Base-by-base conservation (phyloP, 2,797 vertebrate species). In the Chrosomus eos region DNA sequence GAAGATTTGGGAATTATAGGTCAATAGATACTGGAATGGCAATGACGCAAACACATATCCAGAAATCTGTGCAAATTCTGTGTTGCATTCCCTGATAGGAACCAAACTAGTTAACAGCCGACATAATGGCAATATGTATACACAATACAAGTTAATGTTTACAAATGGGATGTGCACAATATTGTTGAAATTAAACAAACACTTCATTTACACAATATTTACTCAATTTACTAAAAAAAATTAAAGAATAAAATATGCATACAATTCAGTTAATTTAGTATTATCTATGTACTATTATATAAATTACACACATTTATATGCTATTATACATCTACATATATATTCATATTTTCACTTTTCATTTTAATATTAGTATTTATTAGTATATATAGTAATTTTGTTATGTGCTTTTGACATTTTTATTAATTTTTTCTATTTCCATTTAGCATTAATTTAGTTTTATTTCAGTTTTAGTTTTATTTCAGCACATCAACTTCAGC, bases 1-100 rank as follows among this genome's bases (percentile, higher is more conserved):
- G 33, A 13, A 77, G 23, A 62, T 62, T 62, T 28, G 38, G 55
- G 75, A 78, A 78, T 78, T 78, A 78, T 43, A 62, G 36, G n/a
- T 62, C 55, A 21, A 28, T 3, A 77, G 36, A 77, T 13, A n/a
- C 28, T 64, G 23, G 33, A 38, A 77, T 13, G 58, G 10, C 36
- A 62, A 28, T 40, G 36, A 40, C 58, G 16, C 23, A 43, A 62
- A 26, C 16, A 21, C 23, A 40, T 2, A 76, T 75, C 53, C 26
- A 77, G 31, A 36, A 68, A 23, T 38, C 33, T 68, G 19, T 23
- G 19, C 8, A 38, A 13, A 68, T 19, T 23, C 19, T 16, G 13
- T 8, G 28, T 66, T 38, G 33, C 33, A 38, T 67, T 5, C 31
- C 1, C 64, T 33, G 16, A 28, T 31, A 18, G 14, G 62, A 64